Percentiles rank a stretch among this genome's conserved stretches.
Conservation (phyloP, 2,113 vertebrate genomes). For the Carlito syrichta region DNA sequence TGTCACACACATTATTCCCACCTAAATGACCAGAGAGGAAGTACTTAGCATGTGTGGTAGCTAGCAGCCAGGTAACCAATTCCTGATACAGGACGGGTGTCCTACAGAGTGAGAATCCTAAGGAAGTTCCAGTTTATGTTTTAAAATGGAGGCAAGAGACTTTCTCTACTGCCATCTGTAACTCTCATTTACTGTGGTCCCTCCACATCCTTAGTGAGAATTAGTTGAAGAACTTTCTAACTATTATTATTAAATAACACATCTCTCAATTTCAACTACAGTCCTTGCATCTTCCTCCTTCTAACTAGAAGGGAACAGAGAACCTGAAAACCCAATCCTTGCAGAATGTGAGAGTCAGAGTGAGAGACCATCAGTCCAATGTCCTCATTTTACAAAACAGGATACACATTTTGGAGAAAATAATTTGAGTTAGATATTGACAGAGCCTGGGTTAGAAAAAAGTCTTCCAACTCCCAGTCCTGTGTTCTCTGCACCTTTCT, state of each 20-base stretch:
- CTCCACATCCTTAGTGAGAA: neutral
- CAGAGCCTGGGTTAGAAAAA: neutral
- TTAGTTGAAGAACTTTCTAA: neutral
- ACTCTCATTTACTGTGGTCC: fast-evolving
- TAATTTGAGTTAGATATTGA: neutral
- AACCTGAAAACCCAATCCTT: neutral
- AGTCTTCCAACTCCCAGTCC: neutral
- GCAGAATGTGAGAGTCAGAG: neutral
- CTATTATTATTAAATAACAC: neutral
- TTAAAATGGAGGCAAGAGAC: neutral
- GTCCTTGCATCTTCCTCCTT: neutral
- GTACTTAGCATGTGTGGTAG: neutral
- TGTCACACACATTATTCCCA: neutral
- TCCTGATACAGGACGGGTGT: neutral
- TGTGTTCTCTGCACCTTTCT: neutral
- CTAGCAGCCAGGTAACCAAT: neutral
- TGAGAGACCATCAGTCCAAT: neutral
- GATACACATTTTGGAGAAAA: neutral
- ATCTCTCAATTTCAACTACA: neutral
- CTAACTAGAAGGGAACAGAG: neutral
- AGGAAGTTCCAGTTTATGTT: neutral
- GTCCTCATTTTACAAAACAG: neutral
- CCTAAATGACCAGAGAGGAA: neutral
- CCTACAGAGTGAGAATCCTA: neutral
- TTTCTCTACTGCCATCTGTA: neutral